These are phyloP conservation scores for Platorchestia sp. DNA, from an alignment of 1,140 invertebrate species.

Conservation along the genomic window DNA sequence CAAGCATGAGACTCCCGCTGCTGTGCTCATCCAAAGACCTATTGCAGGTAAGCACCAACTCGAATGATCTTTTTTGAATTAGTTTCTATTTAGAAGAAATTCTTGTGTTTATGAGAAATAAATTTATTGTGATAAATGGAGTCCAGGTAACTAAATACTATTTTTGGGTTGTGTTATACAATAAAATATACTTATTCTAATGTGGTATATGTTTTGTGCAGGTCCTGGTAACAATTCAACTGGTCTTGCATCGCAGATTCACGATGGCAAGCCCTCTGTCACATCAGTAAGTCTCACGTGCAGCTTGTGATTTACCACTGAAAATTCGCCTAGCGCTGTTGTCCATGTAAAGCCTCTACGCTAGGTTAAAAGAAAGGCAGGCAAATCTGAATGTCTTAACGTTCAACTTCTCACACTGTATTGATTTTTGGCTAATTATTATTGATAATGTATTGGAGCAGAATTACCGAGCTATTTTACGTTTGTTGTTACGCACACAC, in stretches of 20 bases:
- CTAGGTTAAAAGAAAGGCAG: no score
- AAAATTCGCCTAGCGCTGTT: no score
- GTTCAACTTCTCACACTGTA: no score
- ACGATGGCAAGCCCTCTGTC: not conserved
- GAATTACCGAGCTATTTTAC: no score
- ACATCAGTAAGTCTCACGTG: not conserved
- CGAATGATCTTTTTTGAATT: no score
- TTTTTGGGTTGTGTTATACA: not conserved
- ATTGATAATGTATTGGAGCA: no score
- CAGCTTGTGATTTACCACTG: not conserved
- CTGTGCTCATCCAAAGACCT: conserved; percentile 63
- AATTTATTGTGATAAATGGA: not conserved
- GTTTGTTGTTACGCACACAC: no score
- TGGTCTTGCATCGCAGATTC: not conserved
- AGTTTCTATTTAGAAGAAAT: not conserved
- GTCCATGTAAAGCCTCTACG: no score
- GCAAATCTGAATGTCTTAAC: no score
- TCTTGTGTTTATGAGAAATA: not conserved
- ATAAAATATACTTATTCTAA: not conserved
- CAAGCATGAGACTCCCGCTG: conserved; percentile 56
- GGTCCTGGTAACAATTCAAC: not conserved
- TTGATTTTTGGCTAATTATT: no score
- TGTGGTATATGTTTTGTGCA: not conserved
- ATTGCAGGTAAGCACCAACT: not conserved
- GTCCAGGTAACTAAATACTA: not conserved